A percentile compares a stretch with the other conserved stretches of the same genome.
These are phyloP conservation scores for Pituophis catenifer DNA, from an alignment of 2,113 vertebrate species.

Conservation along the genomic window DNA sequence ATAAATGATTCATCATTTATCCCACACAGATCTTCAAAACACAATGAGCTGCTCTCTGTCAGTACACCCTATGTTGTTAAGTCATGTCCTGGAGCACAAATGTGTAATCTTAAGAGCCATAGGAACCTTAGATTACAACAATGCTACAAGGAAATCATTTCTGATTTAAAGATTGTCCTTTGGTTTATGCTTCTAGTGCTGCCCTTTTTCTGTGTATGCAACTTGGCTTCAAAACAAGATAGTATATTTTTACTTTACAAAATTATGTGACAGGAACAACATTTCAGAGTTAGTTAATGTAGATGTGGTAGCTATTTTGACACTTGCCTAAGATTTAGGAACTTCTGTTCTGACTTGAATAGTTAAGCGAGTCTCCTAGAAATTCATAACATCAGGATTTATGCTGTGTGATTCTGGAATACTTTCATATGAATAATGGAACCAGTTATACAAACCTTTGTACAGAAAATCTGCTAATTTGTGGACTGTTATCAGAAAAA, in stretches of 20 bases:
- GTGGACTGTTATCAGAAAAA: background rate
- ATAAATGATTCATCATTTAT: background rate
- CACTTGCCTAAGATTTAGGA: conserved; percentile 59
- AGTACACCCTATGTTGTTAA: background rate
- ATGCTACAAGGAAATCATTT: conserved; percentile 11
- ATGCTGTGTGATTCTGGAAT: background rate
- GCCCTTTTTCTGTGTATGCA: conserved; percentile 33
- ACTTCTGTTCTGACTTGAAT: conserved; percentile 60
- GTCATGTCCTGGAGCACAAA: background rate
- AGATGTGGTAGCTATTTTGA: conserved; percentile 56
- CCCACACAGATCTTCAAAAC: background rate
- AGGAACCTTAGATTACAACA: conserved; percentile 36
- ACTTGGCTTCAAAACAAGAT: conserved; percentile 39
- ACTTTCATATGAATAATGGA: background rate
- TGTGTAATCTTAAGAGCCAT: background rate
- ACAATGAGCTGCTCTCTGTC: background rate
- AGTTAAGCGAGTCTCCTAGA: conserved; percentile 38
- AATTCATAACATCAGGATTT: conserved; percentile 13
- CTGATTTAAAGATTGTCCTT: conserved; percentile 42
- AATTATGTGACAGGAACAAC: conserved; percentile 50
- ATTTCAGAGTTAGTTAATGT: conserved; percentile 61
- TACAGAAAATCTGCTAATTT: background rate
- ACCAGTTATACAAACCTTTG: background rate
- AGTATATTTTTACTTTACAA: conserved; percentile 47
- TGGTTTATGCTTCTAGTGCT: conserved; percentile 40